A percentile compares a stretch with the other conserved stretches of the same genome.
Conservation (phyloP, 2,888 invertebrate genomes). For the Globia sparganii region DNA sequence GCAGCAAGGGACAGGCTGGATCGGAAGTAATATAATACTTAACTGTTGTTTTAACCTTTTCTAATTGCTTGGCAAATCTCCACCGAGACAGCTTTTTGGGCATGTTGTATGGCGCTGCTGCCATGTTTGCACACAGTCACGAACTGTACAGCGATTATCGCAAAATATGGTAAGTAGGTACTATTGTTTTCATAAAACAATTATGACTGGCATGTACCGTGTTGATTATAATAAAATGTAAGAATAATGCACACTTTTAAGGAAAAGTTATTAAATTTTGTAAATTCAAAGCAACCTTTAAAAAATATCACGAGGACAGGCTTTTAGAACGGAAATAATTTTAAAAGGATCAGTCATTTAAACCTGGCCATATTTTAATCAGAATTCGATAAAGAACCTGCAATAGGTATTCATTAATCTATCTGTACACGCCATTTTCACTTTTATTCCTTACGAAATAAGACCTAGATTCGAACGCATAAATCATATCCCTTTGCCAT, state of each 20-base stretch:
- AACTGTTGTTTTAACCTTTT: background rate
- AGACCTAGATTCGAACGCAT: conserved; percentile 26
- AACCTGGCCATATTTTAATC: conserved; percentile 60
- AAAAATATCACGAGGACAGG: conserved; percentile 7
- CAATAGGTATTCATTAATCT: conserved; percentile 50
- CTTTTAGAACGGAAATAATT: conserved; percentile 33
- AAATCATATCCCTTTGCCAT: background rate
- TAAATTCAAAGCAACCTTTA: background rate
- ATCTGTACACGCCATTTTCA: conserved; percentile 11
- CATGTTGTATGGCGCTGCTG: background rate
- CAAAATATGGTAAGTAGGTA: background rate
- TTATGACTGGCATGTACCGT: background rate
- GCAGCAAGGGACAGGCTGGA: too few species aligned
- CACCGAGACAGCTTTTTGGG: conserved; percentile 5
- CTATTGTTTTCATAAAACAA: too few species aligned
- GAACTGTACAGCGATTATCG: background rate
- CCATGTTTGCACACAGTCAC: background rate
- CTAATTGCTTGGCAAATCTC: background rate
- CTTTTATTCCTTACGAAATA: conserved; percentile 5
- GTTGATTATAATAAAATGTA: background rate
- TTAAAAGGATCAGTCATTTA: conserved; percentile 46
- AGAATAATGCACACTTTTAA: background rate
- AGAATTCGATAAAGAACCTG: conserved; percentile 51
- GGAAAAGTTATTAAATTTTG: background rate
- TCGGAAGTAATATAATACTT: too few species aligned